A percentile compares a stretch with the other conserved stretches of the same genome.
Conservation (phyloP, 1,140 invertebrate species). For the Rhopalosiphum maidis region DNA sequence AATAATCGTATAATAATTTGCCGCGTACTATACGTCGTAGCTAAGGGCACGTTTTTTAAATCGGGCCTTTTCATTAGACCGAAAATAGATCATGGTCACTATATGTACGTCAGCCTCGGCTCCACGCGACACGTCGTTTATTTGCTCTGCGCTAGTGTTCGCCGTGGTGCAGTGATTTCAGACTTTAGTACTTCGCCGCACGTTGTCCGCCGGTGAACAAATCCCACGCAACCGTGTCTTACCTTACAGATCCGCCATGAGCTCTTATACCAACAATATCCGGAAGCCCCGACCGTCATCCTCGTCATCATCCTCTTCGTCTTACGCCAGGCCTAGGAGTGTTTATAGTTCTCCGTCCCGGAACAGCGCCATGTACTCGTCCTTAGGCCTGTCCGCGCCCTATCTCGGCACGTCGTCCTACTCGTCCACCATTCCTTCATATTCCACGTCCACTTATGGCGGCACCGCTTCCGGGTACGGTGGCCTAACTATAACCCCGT, state of each 20-base stretch:
- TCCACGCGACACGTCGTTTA: slow-evolving; percentile 37
- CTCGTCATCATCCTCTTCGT: background rate
- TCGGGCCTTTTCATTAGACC: slow-evolving; percentile 12
- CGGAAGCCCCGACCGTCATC: slow-evolving; percentile 53
- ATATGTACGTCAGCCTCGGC: background rate
- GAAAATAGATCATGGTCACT: slow-evolving; percentile 55
- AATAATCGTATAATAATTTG: background rate
- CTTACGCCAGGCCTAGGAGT: slow-evolving; percentile 52
- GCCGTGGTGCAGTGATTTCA: background rate
- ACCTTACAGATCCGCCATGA: background rate
- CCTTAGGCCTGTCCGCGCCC: slow-evolving; percentile 4
- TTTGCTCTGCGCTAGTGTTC: background rate
- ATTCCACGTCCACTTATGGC: slow-evolving; percentile 66
- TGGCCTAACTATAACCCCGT: slow-evolving; percentile 67
- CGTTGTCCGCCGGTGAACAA: background rate
- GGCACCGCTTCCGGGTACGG: slow-evolving; percentile 71
- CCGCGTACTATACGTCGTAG: too few relatives aligned
- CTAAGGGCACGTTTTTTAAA: slow-evolving; percentile 51
- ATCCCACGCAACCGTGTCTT: background rate
- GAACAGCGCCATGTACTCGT: slow-evolving; percentile 34
- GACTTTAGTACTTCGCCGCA: background rate
- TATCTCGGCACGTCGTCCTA: slow-evolving; percentile 42
- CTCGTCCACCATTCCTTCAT: slow-evolving; percentile 42
- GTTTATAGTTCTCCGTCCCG: slow-evolving; percentile 57
- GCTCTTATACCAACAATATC: slow-evolving; percentile 47